Conservation (phyloP, 2,888 invertebrate species). For the Embidobia sp. region DNA sequence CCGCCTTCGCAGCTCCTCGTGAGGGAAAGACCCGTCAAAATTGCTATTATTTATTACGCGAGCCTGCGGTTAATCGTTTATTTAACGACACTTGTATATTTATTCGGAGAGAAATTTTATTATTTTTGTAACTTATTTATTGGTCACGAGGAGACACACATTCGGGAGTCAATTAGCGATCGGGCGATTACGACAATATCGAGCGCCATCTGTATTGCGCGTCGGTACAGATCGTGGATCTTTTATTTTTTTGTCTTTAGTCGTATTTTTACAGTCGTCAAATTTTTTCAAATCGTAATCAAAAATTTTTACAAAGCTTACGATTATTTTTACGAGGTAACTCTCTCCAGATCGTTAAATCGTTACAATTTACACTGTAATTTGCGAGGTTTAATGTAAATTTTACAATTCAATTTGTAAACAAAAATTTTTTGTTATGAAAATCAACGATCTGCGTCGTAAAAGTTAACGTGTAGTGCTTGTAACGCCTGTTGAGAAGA, state of each 20-base stretch:
- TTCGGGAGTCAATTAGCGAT: constrained; percentile 77
- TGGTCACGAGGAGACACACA: constrained; percentile 66
- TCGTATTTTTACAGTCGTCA: too few species aligned
- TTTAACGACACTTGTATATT: constrained; percentile 31
- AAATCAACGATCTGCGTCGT: constrained; percentile 29
- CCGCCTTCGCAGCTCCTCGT: constrained; percentile 62
- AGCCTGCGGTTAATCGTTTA: constrained; percentile 30
- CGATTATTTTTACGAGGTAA: too few species aligned
- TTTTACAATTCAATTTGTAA: not conserved
- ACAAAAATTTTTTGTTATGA: constrained; percentile 5
- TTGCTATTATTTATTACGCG: constrained; percentile 40
- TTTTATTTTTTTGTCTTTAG: too few species aligned
- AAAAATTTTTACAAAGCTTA: too few species aligned
- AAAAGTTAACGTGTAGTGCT: constrained; percentile 36
- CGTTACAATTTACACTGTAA: not conserved
- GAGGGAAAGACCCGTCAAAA: constrained; percentile 34
- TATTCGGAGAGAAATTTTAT: constrained; percentile 26
- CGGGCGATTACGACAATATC: constrained; percentile 73
- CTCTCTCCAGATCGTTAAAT: too few species aligned
- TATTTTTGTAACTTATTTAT: constrained; percentile 59
- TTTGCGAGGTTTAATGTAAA: not conserved
- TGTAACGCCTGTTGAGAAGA: constrained; percentile 37
- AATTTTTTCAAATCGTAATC: too few species aligned
- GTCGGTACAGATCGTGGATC: not conserved
- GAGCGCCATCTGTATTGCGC: constrained; percentile 41